phyloP scores from a whole-genome alignment of 2,797 vertebrate species.

The Pangasius sanitwongsei region DNA sequence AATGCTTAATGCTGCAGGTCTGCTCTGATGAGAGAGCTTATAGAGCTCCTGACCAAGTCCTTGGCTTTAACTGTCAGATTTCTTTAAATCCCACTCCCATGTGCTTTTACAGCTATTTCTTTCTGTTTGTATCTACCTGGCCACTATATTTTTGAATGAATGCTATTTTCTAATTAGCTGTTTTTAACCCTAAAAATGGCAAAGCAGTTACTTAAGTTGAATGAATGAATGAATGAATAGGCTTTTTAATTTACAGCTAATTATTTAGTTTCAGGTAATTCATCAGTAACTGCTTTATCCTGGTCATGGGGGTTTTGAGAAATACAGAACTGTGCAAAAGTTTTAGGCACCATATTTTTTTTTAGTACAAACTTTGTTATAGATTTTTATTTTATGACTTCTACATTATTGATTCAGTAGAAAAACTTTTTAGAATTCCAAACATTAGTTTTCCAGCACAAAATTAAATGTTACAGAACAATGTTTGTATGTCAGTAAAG shows the following conservation, averaged over 20 bases:
- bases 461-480: no score
- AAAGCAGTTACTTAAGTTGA: background rate
- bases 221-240: background rate
- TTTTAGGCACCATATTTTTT: no score
- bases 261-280: background rate
- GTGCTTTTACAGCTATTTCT: background rate
- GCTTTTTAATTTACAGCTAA: background rate
- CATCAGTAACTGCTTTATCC: background rate
- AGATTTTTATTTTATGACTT: no score
- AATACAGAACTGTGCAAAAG: background rate
- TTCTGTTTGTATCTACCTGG: background rate
- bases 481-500: no score
- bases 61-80: background rate
- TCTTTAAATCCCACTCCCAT: background rate
- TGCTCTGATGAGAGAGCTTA: conserved; percentile 1
- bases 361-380: no score
- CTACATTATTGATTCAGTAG: no score
- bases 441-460: no score
- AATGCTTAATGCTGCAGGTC: conserved; percentile 32
- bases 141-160: background rate
- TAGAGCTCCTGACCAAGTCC: background rate
- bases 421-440: no score
- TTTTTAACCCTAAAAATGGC: background rate
- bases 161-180: background rate
- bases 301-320: background rate